Percentiles rank a stretch among this genome's conserved stretches.
Conservation (phyloP, 2,888 invertebrate genomes). For the Drosophila leonis region DNA sequence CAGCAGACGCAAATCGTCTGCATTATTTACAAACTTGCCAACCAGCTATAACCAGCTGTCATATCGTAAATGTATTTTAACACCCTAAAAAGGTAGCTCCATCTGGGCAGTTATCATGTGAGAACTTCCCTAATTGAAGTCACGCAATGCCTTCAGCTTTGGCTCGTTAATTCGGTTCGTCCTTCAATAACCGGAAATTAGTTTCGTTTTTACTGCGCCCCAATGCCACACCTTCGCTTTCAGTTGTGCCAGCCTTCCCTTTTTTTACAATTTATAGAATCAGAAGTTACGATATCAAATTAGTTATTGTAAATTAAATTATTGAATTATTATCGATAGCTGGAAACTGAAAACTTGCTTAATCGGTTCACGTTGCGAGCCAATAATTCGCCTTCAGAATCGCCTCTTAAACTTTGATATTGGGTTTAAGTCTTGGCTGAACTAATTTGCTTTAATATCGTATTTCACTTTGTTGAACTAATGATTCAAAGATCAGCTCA, state of each 20-base stretch:
- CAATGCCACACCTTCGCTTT: conserved; percentile 34
- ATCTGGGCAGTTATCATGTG: background rate
- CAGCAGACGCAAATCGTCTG: conserved; percentile 18
- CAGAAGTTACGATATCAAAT: background rate
- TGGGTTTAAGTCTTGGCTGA: background rate
- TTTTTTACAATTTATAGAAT: background rate
- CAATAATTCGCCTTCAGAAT: background rate
- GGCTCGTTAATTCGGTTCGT: conserved; percentile 64
- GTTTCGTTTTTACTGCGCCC: conserved; percentile 68
- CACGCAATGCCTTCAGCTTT: conserved; percentile 55
- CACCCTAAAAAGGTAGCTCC: conserved; percentile 5
- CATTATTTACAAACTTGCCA: conserved; percentile 56
- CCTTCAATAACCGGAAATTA: conserved; percentile 74
- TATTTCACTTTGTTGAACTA: background rate
- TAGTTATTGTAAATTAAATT: too few relatives aligned
- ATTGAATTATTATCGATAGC: too few relatives aligned
- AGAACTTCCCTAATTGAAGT: conserved; percentile 60
- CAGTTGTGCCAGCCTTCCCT: background rate
- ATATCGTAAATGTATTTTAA: conserved; percentile 42
- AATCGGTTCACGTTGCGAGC: background rate
- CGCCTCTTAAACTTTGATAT: background rate
- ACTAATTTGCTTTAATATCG: background rate
- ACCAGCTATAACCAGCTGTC: conserved; percentile 1
- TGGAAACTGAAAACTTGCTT: background rate
- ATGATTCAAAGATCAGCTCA: background rate